Base-by-base conservation (phyloP, 2,888 invertebrate genomes). In the Epistrophe grossulariae region DNA sequence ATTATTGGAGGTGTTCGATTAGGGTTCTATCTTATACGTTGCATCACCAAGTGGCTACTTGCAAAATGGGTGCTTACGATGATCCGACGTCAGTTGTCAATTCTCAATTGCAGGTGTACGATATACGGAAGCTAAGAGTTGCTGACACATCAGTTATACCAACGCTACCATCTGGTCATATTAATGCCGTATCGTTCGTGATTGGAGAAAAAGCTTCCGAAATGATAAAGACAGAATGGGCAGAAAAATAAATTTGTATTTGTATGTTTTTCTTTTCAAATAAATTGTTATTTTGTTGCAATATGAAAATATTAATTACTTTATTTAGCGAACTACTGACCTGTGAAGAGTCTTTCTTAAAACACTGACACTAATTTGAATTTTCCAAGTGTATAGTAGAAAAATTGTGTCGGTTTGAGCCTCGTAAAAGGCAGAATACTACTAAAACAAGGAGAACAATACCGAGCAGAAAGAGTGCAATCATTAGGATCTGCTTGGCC, bases 371-470 rank as follows among this genome's bases (percentile, higher is more conserved):
- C n/a, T 93, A 93, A 87, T 93, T 93, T 89, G 95, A 95, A 0
- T 94, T 95, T 90, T 95, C 95, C 72, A 95, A 90, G 89, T 95
- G 93, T n/a, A 95, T 90, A 2, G 95, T 95, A n/a, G n/a, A n/a
- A n/a, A n/a, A n/a, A 91, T 95, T 96, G 89, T 96, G 94, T 77
- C 96, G 93, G 88, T 95, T 95, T 6, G 95, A 95, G 60, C 95
- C 95, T 78, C 96, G 94, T 59, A 97, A 96, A 71, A 97, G 94
- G 90, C 97, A 96, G 90, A 96, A 95, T 64, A 97, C 95, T 0
- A 97, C 96, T 1, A 97, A 93, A 55, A 97, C 92, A 0, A 97
- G 93, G 64, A 98, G 94, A 17, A 96, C 91, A 11, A 94, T 92
- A n/a, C 97, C 98, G 28, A 96, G 91, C 2, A 94, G 95, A 66